phyloP scores from a whole-genome alignment of 2,113 vertebrate genomes.

The Rhea americana region DNA sequence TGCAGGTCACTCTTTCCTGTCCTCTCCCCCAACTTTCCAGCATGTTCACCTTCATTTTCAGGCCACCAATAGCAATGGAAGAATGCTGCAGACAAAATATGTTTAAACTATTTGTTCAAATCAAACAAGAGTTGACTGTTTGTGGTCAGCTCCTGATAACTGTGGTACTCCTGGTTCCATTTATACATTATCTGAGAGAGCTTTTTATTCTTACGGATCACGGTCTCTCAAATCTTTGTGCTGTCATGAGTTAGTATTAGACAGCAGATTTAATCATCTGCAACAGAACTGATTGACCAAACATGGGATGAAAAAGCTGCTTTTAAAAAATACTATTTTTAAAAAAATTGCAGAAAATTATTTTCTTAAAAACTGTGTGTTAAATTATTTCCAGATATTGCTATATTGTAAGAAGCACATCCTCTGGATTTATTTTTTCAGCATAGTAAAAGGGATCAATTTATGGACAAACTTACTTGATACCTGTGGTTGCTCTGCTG shows the following conservation, averaged over 20 bases:
- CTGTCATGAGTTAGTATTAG: not conserved
- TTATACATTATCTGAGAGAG: not conserved
- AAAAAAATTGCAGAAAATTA: not conserved
- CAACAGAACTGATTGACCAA: not conserved
- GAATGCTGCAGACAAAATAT: not conserved
- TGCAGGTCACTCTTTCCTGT: not conserved
- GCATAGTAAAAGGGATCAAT: not conserved
- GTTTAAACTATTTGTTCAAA: not conserved
- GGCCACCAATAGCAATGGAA: not conserved
- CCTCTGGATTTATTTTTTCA: not conserved
- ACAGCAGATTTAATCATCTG: not conserved
- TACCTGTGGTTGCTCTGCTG: not conserved
- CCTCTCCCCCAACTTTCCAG: not conserved
- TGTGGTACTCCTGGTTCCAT: not conserved
- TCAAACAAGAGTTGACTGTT: not conserved
- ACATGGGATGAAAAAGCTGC: not conserved
- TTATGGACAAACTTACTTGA: not conserved
- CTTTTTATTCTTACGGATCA: not conserved
- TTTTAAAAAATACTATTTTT: not conserved
- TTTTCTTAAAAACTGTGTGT: not conserved
- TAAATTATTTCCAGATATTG: not conserved
- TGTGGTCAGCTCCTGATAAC: not conserved
- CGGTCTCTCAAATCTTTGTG: not conserved
- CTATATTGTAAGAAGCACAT: not conserved
- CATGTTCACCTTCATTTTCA: not conserved